These are phyloP conservation scores for Coelinius sp. DNA, from an alignment of 2,888 invertebrate genomes.

Conservation along the genomic window DNA sequence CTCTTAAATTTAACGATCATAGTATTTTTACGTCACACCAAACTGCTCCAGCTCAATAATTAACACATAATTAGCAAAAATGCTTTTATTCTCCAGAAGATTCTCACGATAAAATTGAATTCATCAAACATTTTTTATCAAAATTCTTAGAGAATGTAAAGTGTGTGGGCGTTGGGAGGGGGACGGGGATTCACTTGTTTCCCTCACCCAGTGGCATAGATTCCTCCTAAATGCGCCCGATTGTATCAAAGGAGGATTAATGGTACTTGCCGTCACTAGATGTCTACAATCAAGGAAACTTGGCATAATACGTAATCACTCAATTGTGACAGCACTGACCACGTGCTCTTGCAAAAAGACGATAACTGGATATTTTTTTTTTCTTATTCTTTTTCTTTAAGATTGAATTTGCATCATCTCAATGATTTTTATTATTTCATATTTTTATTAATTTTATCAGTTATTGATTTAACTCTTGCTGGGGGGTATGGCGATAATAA, in stretches of 20 bases:
- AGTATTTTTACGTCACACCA: neutral
- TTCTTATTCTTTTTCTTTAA: neutral
- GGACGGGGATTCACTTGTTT: too few species aligned
- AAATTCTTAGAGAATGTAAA: too few species aligned
- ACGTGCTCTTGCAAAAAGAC: conserved; percentile 17
- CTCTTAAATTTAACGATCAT: neutral
- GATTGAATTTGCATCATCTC: neutral
- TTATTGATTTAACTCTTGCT: conserved; percentile 1
- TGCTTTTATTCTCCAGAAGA: neutral
- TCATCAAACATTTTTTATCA: too few species aligned
- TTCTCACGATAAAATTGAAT: neutral
- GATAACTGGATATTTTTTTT: neutral
- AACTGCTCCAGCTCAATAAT: neutral
- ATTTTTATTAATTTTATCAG: neutral
- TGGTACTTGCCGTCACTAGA: too few species aligned
- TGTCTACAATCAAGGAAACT: neutral
- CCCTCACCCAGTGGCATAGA: too few species aligned
- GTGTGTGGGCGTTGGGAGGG: too few species aligned
- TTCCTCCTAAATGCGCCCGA: too few species aligned
- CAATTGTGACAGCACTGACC: neutral
- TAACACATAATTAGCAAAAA: neutral
- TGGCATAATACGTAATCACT: neutral
- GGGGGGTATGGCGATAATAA: neutral
- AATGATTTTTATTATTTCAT: neutral
- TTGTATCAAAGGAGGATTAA: too few species aligned